These are phyloP conservation scores for Papilio protenor DNA, from an alignment of 2,888 invertebrate species.

Conservation along the genomic window DNA sequence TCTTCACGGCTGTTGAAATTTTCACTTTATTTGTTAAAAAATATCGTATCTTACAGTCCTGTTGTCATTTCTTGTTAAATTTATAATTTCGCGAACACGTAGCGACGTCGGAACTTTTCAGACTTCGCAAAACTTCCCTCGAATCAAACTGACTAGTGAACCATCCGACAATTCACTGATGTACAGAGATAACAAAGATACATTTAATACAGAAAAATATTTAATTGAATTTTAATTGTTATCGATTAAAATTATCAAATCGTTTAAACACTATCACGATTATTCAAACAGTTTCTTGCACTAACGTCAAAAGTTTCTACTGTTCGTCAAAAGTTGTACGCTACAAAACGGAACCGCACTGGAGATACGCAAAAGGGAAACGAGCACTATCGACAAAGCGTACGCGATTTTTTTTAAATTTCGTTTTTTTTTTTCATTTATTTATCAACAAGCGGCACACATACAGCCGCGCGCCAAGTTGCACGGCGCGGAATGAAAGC, in stretches of 20 bases:
- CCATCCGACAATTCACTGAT: conserved; percentile 48
- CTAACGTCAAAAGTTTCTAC: conserved; percentile 53
- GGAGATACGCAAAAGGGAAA: conserved; percentile 76
- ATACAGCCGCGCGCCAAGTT: conserved; percentile 83
- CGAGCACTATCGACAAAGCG: conserved; percentile 80
- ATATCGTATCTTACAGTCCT: conserved; percentile 54
- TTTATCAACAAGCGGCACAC: conserved; percentile 78
- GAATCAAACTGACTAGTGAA: conserved; percentile 42
- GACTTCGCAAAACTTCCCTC: conserved; percentile 53
- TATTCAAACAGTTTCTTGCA: conserved; percentile 38
- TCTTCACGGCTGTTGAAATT: conserved; percentile 66
- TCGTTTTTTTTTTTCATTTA: conserved; percentile 68
- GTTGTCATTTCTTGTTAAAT: conserved; percentile 58
- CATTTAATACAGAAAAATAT: conserved; percentile 16
- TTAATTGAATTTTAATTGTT: conserved; percentile 26
- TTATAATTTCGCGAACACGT: conserved; percentile 45
- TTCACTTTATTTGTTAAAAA: conserved; percentile 61
- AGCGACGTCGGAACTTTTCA: conserved; percentile 48
- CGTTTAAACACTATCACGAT: conserved; percentile 36
- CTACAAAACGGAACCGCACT: conserved; percentile 62
- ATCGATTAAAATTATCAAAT: conserved; percentile 1
- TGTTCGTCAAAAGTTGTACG: conserved; percentile 60
- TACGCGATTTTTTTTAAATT: conserved; percentile 62
- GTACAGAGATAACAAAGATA: background rate
- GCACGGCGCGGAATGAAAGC: conserved; percentile 85